Conservation (phyloP, 1,140 invertebrate genomes). For the Drosophila leontia region DNA sequence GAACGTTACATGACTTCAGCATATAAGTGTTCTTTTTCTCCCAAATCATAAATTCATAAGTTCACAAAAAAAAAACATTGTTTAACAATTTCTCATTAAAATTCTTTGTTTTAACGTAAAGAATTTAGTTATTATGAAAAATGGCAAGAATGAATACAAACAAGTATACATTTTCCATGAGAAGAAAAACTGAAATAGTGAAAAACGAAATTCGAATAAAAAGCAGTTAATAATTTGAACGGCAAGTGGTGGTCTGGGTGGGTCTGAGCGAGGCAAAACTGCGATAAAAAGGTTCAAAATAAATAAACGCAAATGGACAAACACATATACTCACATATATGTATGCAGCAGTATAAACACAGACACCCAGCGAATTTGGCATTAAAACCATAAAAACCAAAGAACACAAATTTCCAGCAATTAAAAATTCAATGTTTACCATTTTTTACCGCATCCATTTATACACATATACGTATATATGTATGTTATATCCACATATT, state of each 20-base stretch:
- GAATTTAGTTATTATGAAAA: conserved; percentile 67
- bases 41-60: not conserved
- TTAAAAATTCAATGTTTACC: conserved; percentile 80
- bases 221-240: conserved; percentile 72
- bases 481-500: conserved; percentile 8
- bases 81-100: not conserved
- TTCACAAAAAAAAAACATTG: conserved; percentile 13
- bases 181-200: conserved; percentile 3
- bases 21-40: not conserved
- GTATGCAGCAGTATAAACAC: conserved; percentile 43
- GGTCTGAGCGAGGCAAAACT: conserved; percentile 19
- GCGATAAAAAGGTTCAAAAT: conserved; percentile 58
- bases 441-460: conserved; percentile 42
- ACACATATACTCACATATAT: conserved; percentile 30
- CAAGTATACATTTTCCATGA: conserved; percentile 45
- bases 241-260: not conserved
- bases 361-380: conserved; percentile 36
- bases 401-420: conserved; percentile 76
- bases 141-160: conserved; percentile 44
- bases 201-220: conserved; percentile 52
- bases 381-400: conserved; percentile 63
- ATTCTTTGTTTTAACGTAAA: conserved; percentile 10
- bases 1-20: too few species aligned
- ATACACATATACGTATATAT: not conserved
- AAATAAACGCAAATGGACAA: conserved; percentile 66